phyloP scores from a whole-genome alignment of 2,113 vertebrate species.

The Protobothrops mucrosquamatus region DNA sequence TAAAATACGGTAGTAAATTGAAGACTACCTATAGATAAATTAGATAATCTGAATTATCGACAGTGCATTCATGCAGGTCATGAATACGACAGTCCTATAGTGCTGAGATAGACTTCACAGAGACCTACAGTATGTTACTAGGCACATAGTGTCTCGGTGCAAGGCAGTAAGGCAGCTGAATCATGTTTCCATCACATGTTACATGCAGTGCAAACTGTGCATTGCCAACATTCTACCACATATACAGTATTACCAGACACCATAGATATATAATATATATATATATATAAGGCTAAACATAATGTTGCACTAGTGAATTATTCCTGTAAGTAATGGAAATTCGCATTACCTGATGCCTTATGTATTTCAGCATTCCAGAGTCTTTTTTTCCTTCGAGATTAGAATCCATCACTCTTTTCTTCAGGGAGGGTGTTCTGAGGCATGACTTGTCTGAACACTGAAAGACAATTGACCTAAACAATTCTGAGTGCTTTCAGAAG shows the following conservation, averaged over 20 bases:
- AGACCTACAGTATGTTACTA: neutral
- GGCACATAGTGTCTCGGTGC: neutral
- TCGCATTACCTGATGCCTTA: slow-evolving; percentile 88
- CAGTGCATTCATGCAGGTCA: neutral
- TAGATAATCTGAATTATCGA: neutral
- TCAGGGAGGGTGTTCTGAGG: slow-evolving; percentile 92
- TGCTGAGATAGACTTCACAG: neutral
- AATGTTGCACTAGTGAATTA: too few species aligned
- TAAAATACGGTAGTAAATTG: neutral
- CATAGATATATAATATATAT: neutral
- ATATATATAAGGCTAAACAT: too few species aligned
- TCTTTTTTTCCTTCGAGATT: slow-evolving; percentile 95
- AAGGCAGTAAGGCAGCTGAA: neutral
- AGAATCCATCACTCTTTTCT: slow-evolving; percentile 85
- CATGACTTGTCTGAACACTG: slow-evolving; percentile 97
- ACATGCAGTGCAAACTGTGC: neutral
- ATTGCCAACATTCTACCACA: neutral
- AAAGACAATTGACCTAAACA: slow-evolving; percentile 12
- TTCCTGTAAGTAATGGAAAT: neutral
- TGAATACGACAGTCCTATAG: neutral
- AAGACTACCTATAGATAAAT: neutral
- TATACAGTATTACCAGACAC: neutral
- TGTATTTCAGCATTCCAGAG: slow-evolving; percentile 96
- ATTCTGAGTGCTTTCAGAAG: neutral
- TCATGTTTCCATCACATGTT: neutral